phyloP scores from a whole-genome alignment of 2,797 vertebrate species.

The Oryzias dopingdopingensis region DNA sequence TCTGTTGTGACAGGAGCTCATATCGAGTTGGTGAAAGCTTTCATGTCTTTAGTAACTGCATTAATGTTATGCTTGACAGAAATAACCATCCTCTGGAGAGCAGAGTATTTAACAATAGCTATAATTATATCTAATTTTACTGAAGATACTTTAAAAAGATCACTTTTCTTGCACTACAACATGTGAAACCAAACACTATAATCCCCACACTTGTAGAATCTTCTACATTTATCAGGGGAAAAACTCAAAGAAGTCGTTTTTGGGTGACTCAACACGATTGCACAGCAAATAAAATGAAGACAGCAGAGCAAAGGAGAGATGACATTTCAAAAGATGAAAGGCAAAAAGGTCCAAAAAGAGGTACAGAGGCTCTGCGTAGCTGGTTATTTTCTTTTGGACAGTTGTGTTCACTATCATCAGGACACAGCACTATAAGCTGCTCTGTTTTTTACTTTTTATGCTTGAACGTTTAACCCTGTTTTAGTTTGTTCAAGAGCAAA shows the following conservation, averaged over 20 bases:
- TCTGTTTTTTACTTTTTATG: neutral
- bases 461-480: neutral
- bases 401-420: neutral
- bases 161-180: neutral
- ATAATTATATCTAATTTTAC: neutral
- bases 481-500: too few species aligned
- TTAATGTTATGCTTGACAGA: neutral
- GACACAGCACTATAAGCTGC: neutral
- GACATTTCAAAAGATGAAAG: conserved; percentile 25
- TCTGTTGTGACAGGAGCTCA: neutral
- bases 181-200: neutral
- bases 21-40: neutral
- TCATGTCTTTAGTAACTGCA: neutral
- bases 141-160: neutral
- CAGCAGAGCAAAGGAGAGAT: neutral
- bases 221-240: conserved; percentile 1
- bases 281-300: neutral
- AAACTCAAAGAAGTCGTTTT: neutral
- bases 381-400: neutral
- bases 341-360: neutral
- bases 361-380: neutral
- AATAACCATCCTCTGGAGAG: neutral
- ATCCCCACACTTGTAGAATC: neutral
- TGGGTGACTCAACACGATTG: neutral
- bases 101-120: neutral